A percentile compares a stretch with the other conserved stretches of the same genome.
phyloP scores from a whole-genome alignment of 2,888 invertebrate species.

The Sinodicranocentrus sp. region DNA sequence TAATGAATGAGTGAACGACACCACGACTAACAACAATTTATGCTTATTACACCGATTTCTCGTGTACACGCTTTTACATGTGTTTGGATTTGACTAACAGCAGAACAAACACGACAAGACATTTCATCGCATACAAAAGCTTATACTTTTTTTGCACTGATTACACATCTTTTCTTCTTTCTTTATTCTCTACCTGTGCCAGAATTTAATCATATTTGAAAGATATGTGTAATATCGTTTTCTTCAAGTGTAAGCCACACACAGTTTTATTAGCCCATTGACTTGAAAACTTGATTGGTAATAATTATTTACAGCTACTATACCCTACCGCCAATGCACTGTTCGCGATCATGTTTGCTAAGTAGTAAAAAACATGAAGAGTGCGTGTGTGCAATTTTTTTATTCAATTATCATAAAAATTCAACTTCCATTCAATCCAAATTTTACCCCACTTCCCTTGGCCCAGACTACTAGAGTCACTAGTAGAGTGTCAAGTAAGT shows the following conservation, averaged over 20 bases:
- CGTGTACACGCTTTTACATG: too few relatives aligned
- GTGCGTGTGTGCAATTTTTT: background rate
- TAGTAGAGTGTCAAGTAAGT: background rate
- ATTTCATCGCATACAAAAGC: too few relatives aligned
- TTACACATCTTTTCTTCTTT: conserved; percentile 9
- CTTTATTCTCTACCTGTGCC: background rate
- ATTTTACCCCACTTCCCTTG: conserved; percentile 33
- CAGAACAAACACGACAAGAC: too few relatives aligned
- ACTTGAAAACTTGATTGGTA: conserved; percentile 62
- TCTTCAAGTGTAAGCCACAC: conserved; percentile 53
- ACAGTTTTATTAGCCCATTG: conserved; percentile 65
- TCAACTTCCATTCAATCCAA: conserved; percentile 19
- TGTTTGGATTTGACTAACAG: too few relatives aligned
- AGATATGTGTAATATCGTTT: too few relatives aligned
- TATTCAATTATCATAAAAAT: conserved; percentile 36
- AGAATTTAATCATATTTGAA: conserved; percentile 10
- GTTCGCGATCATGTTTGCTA: background rate
- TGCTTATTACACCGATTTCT: too few relatives aligned
- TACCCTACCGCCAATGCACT: conserved; percentile 11
- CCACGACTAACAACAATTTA: background rate
- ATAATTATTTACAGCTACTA: conserved; percentile 25
- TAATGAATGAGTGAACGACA: conserved; percentile 31
- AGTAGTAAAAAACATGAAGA: background rate
- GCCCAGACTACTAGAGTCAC: conserved; percentile 28
- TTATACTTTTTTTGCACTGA: conserved; percentile 21